Evolutionary conservation across 2,113 vertebrate genomes (phyloP).

Genomic region (Serinus canaria): DNA sequence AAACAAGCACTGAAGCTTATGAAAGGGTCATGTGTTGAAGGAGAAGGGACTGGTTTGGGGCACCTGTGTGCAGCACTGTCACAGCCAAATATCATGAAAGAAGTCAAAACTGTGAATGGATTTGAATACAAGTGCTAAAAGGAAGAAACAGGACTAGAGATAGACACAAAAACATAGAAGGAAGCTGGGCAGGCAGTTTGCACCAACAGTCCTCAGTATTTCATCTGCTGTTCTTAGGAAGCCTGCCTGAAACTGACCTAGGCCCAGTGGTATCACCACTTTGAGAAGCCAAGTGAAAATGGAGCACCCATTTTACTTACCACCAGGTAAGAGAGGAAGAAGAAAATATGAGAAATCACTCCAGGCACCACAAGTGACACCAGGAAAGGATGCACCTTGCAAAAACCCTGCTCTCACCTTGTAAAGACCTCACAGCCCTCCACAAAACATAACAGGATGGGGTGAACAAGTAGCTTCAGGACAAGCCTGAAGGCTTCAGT

Average conservation of each 20-base stretch:
- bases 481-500: background rate
- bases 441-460: background rate
- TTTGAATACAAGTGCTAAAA: background rate
- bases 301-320: background rate
- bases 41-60: background rate
- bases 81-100: background rate
- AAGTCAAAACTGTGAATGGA: background rate
- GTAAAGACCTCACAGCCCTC: background rate
- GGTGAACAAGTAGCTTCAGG: background rate
- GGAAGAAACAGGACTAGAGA: background rate
- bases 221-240: background rate
- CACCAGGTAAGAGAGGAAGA: background rate
- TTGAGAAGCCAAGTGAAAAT: background rate
- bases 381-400: background rate
- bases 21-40: background rate
- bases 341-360: background rate
- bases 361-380: background rate
- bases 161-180: background rate
- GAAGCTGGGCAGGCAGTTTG: background rate
- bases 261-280: background rate
- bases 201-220: background rate
- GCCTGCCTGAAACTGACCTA: background rate
- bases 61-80: background rate
- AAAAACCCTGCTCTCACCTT: background rate
- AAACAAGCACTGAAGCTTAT: constrained; percentile 39